Evolutionary conservation across 2,888 invertebrate genomes (phyloP).

Genomic region (Brassicogethes aeneus): DNA sequence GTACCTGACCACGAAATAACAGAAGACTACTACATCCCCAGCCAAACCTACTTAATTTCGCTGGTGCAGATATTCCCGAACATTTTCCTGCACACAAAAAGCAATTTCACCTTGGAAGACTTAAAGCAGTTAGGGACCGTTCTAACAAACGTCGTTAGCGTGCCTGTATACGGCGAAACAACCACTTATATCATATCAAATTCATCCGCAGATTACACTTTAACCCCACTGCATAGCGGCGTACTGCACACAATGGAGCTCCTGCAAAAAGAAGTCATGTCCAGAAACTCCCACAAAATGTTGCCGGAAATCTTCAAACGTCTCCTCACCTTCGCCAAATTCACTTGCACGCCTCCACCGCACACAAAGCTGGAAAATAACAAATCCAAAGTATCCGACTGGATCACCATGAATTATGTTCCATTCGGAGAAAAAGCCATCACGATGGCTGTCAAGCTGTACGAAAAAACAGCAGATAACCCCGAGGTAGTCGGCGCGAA

Average conservation of each 20-base stretch:
- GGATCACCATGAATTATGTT: slow-evolving; percentile 73
- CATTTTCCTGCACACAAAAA: slow-evolving; percentile 76
- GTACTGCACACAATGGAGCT: slow-evolving; percentile 79
- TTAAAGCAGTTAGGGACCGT: slow-evolving; percentile 63
- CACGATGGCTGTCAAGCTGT: slow-evolving; percentile 64
- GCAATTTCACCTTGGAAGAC: slow-evolving; percentile 59
- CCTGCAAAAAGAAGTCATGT: slow-evolving; percentile 67
- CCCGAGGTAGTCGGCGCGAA: slow-evolving; percentile 61
- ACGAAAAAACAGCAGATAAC: slow-evolving; percentile 63
- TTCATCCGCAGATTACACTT: slow-evolving; percentile 63
- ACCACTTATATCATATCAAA: slow-evolving; percentile 74
- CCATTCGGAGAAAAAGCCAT: slow-evolving; percentile 79
- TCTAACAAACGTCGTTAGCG: slow-evolving; percentile 66
- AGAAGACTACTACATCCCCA: slow-evolving; percentile 71
- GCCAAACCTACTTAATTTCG: slow-evolving; percentile 88
- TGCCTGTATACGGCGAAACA: slow-evolving; percentile 73
- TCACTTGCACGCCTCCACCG: slow-evolving; percentile 59
- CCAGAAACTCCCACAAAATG: slow-evolving; percentile 49
- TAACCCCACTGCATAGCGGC: slow-evolving; percentile 77
- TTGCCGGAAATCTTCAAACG: slow-evolving; percentile 60
- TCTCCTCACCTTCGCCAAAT: slow-evolving; percentile 55
- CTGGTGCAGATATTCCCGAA: slow-evolving; percentile 93
- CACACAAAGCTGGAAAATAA: slow-evolving; percentile 46
- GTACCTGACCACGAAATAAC: slow-evolving; percentile 42
- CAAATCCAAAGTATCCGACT: slow-evolving; percentile 49